These are phyloP conservation scores for Catocala fraxini DNA, from an alignment of 2,888 invertebrate species.

Conservation along the genomic window DNA sequence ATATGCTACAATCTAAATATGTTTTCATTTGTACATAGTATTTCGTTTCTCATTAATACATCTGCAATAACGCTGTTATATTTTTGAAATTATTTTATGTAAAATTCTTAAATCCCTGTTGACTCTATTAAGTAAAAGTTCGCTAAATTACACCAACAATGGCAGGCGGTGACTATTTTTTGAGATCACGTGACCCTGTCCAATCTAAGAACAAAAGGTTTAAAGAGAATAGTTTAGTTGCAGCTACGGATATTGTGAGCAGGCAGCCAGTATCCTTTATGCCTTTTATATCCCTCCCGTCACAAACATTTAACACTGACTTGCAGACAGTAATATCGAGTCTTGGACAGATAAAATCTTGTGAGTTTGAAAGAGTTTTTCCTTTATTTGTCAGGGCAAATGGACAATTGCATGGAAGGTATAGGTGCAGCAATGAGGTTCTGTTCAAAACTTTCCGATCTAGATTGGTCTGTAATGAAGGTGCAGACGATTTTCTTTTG, in stretches of 20 bases:
- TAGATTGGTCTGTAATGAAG: conserved; percentile 45
- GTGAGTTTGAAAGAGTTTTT: conserved; percentile 57
- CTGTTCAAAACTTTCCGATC: conserved; percentile 44
- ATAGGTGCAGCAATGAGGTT: conserved; percentile 50
- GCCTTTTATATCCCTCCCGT: conserved; percentile 59
- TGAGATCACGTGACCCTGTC: conserved; percentile 51
- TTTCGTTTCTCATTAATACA: too few species aligned
- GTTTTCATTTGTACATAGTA: too few species aligned
- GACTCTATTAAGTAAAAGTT: background rate
- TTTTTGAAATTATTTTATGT: too few species aligned
- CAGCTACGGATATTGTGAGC: conserved; percentile 61
- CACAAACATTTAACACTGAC: conserved; percentile 74
- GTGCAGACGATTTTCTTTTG: conserved; percentile 28
- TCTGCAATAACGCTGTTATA: too few species aligned
- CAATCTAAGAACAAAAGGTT: conserved; percentile 51
- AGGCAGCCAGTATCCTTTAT: conserved; percentile 56
- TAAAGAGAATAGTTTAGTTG: conserved; percentile 57
- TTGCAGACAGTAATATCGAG: conserved; percentile 72
- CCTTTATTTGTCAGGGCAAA: conserved; percentile 56
- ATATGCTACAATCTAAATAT: too few species aligned
- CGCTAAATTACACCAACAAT: conserved; percentile 6
- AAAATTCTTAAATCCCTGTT: background rate
- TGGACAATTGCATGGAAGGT: conserved; percentile 52
- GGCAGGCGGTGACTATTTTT: conserved; percentile 42
- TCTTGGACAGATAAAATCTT: conserved; percentile 63